These are phyloP conservation scores for Galerucella nymphaeae DNA, from an alignment of 2,888 invertebrate species.

Conservation along the genomic window DNA sequence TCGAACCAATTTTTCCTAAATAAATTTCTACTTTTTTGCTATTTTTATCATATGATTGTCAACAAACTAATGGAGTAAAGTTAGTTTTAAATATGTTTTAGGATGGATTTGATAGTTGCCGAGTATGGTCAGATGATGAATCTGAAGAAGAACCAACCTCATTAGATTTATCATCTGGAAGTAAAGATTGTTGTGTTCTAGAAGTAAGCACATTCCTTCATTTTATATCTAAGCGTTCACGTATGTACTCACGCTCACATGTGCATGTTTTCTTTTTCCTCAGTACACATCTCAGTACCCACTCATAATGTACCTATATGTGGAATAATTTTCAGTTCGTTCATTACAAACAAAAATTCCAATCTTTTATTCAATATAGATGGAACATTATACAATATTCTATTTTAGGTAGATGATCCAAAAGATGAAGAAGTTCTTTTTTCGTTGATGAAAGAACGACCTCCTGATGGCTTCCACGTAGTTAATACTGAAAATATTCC, in stretches of 20 bases:
- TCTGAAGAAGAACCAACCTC: constrained; percentile 76
- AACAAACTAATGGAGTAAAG: no score
- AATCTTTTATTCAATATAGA: no score
- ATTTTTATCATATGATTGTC: no score
- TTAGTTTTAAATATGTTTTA: constrained; percentile 38
- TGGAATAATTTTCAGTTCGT: no score
- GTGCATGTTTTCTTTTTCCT: no score
- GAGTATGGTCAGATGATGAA: constrained; percentile 71
- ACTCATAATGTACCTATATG: no score
- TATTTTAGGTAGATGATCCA: constrained; percentile 78
- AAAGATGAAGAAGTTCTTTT: constrained; percentile 83
- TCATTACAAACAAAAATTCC: no score
- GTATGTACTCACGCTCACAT: no score
- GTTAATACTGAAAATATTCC: constrained; percentile 83
- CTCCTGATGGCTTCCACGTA: constrained; percentile 82
- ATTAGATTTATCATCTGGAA: constrained; percentile 76
- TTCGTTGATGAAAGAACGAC: constrained; percentile 77
- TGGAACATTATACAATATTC: background rate
- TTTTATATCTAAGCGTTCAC: background rate
- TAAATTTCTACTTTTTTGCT: no score
- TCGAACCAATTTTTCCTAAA: no score
- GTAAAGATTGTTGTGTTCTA: constrained; percentile 83
- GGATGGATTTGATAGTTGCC: constrained; percentile 60
- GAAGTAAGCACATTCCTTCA: constrained; percentile 68
- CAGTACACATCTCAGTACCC: no score